Base-by-base conservation (phyloP, 2,797 vertebrate species). In the Euphonia xanthogaster region DNA sequence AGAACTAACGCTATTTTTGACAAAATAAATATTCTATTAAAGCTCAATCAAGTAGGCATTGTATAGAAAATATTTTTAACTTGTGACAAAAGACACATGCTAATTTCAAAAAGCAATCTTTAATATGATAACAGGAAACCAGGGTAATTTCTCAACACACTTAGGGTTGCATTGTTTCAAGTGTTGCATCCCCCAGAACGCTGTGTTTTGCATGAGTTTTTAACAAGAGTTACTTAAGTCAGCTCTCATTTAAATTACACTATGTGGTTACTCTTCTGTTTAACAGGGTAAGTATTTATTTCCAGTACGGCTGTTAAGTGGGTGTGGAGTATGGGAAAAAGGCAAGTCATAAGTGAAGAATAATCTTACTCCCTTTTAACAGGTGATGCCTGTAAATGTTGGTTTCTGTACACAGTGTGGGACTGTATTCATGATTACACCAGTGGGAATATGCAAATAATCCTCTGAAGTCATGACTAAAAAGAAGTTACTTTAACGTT, bases 21-120 rank as follows among this genome's bases (percentile, higher is more conserved):
- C 31, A 71, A 84, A 89, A 82, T 51, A 94, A 93, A 84, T 88
- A 90, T 53, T 87, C 71, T 53, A 33, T 92, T 79, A 82, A 95
- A 95, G 85, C n/a, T 82, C 47, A 72, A 22, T 84, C 60, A 90
- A 50, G 24, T 57, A 76, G 75, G 23, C 37, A 71, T 82, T 50
- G 67, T 22, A 67, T 9, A 8, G 60, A 92, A 88, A 73, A 79
- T 55, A 50, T 70, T 92, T 96, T 75, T 63, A 66, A 58, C 45
- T 74, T 82, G 30, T 85, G 23, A 37, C 42, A 53, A 54, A 62
- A 75, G 72, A 70, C 35, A 83, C 4, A 1, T 47, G 71, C 25
- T 90, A 40, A 94, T 79, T 68, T 71, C 60, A 57, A 71, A 84
- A 73, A 86, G 37, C 51, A 70, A 24, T 53, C 31, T 80, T 74